These are phyloP conservation scores for Cheilosia vulpina DNA, from an alignment of 2,888 invertebrate genomes.

Conservation along the genomic window DNA sequence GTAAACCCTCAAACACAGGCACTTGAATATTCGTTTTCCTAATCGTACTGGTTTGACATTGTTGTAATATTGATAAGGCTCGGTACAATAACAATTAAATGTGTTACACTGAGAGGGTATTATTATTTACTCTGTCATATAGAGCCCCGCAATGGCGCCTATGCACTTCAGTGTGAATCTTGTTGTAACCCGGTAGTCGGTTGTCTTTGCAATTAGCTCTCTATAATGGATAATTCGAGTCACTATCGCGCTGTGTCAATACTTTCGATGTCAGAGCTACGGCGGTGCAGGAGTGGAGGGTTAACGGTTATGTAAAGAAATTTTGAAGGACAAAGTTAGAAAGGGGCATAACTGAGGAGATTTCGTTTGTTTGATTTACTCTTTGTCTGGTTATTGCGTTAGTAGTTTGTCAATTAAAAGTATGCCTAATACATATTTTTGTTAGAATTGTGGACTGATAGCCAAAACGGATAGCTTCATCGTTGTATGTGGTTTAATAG, in stretches of 20 bases:
- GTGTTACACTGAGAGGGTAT: conserved; percentile 15
- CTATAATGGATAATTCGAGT: conserved; percentile 2
- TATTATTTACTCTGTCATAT: conserved; percentile 28
- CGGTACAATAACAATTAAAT: conserved; percentile 52
- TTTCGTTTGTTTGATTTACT: neutral
- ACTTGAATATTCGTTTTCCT: conserved; percentile 65
- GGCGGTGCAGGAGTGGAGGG: neutral
- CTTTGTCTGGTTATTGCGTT: neutral
- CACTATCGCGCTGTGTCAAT: conserved; percentile 25
- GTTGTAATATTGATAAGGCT: conserved; percentile 56
- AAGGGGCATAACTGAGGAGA: too few species aligned
- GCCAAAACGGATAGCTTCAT: too few species aligned
- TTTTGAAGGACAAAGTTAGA: neutral
- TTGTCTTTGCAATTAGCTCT: conserved; percentile 30
- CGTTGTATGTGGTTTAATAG: too few species aligned
- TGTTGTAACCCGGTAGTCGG: conserved; percentile 7
- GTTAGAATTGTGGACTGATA: neutral
- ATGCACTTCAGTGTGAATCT: conserved; percentile 33
- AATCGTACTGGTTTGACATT: conserved; percentile 59
- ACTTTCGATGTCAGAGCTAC: neutral
- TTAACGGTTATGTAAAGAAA: neutral
- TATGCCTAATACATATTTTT: neutral
- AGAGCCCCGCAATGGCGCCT: conserved; percentile 59
- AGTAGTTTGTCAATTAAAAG: neutral
- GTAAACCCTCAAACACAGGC: conserved; percentile 29